Evolutionary conservation across 2,888 invertebrate genomes (phyloP).

Genomic region (Chelonus formosanus): DNA sequence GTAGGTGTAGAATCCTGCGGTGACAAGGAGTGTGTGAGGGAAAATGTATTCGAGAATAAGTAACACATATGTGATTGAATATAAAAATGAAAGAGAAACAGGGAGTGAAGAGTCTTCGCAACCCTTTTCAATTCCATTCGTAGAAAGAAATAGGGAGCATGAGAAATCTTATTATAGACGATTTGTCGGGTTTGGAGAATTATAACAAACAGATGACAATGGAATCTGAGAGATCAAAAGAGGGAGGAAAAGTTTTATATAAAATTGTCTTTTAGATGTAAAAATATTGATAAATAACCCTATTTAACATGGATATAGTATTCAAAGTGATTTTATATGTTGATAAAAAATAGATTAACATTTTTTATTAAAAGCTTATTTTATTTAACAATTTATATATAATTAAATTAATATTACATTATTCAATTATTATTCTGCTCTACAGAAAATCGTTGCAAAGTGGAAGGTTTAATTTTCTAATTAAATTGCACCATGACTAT

Average conservation of each 20-base stretch:
- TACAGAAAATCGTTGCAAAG: too few relatives aligned
- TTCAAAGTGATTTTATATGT: too few relatives aligned
- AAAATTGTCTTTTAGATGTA: conserved; percentile 17
- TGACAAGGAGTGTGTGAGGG: conserved; percentile 24
- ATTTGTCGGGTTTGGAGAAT: conserved; percentile 44
- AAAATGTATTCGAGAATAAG: conserved; percentile 1
- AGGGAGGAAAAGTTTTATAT: background rate
- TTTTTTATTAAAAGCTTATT: too few relatives aligned
- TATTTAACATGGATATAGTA: too few relatives aligned
- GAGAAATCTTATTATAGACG: conserved; percentile 50
- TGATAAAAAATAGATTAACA: too few relatives aligned
- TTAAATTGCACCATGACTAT: too few relatives aligned
- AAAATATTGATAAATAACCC: conserved; percentile 28
- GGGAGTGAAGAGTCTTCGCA: conserved; percentile 30
- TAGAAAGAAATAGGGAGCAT: conserved; percentile 26
- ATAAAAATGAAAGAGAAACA: conserved; percentile 23
- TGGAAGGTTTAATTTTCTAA: too few relatives aligned
- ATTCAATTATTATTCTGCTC: too few relatives aligned
- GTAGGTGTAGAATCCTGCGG: conserved; percentile 30
- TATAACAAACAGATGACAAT: conserved; percentile 41
- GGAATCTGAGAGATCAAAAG: conserved; percentile 36
- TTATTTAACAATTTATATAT: too few relatives aligned
- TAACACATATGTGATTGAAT: conserved; percentile 1
- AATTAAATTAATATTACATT: too few relatives aligned
- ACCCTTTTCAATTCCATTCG: conserved; percentile 34